Evolutionary conservation across 2,888 invertebrate genomes (phyloP), one percentile per base, ranked within the genome.

Genomic region (Scaptomyza cyrtandrae): DNA sequence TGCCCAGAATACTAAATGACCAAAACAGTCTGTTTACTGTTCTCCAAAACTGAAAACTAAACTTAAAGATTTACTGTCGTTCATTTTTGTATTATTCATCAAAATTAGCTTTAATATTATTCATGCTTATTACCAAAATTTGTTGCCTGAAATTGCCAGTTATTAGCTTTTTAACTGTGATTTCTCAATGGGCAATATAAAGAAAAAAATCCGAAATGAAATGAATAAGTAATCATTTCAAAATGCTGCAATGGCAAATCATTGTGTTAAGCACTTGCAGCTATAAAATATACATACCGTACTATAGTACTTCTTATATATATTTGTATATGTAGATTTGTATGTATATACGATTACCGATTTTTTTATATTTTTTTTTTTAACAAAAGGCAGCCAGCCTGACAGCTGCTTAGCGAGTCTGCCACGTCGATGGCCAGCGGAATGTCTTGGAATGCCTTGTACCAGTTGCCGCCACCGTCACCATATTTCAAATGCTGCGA

Each of bases 371-470:
- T 33, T n/a, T 19, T 45, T 39, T 48, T n/a, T 16, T 48, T 49
- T n/a, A 3, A 39, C 45, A 61, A 75, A 61, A 76, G 76, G 41
- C 76, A 52, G 55, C 19, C 67, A 56, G 71, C 44, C 68, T 75
- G 76, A 75, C 75, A 75, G 63, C 76, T 72, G 63, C 76, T 72
- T 61, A 60, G 69, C 72, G 63, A 48, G 71, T 63, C 41, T 41
- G 41, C 41, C 41, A 54, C 55, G 67, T 63, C 76, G 56, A 62
- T 75, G 66, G 76, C 76, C 75, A 76, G 64, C 55, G 75, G 75
- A 75, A 76, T 75, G 69, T 72, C 75, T 72, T 75, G 75, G 76
- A 69, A 75, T 75, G 69, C 61, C 41, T 37, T 73, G 64, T 53
- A 60, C 45, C 59, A 69, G 56, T n/a, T 48, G 39, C 19, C 14